Evolutionary conservation across 2,888 invertebrate species (phyloP).

Genomic region (Ryuthela nishihirai): DNA sequence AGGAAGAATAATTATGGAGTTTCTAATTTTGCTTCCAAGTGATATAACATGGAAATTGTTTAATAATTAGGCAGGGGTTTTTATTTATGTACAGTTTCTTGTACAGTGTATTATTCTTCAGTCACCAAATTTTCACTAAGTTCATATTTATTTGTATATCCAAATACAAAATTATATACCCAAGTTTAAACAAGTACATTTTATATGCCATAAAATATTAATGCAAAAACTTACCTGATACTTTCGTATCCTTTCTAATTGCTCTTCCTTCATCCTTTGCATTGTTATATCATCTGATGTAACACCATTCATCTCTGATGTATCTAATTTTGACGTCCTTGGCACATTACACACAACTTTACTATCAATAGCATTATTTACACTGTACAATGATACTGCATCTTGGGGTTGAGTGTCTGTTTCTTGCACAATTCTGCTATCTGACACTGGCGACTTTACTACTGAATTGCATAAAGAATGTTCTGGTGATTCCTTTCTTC

Average conservation of each 20-base stretch:
- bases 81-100: too few relatives aligned
- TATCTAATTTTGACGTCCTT: neutral
- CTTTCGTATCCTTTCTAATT: conserved; percentile 85
- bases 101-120: too few relatives aligned
- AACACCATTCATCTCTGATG: neutral
- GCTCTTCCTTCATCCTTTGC: conserved; percentile 58
- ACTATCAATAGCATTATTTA: conserved; percentile 5
- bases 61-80: too few relatives aligned
- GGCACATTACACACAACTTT: conserved; percentile 5
- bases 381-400: conserved; percentile 1
- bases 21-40: too few relatives aligned
- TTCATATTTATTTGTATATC: too few relatives aligned
- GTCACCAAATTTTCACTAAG: too few relatives aligned
- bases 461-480: conserved; percentile 32
- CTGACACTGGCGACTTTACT: conserved; percentile 24
- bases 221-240: conserved; percentile 69
- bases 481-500: conserved; percentile 17
- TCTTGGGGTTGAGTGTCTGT: conserved; percentile 4
- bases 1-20: too few relatives aligned
- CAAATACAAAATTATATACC: too few relatives aligned
- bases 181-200: neutral
- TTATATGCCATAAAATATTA: neutral
- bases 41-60: too few relatives aligned
- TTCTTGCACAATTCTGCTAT: conserved; percentile 9
- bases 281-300: conserved; percentile 1